Conservation (phyloP, 2,113 vertebrate species). For the Falcunculus frontatus region DNA sequence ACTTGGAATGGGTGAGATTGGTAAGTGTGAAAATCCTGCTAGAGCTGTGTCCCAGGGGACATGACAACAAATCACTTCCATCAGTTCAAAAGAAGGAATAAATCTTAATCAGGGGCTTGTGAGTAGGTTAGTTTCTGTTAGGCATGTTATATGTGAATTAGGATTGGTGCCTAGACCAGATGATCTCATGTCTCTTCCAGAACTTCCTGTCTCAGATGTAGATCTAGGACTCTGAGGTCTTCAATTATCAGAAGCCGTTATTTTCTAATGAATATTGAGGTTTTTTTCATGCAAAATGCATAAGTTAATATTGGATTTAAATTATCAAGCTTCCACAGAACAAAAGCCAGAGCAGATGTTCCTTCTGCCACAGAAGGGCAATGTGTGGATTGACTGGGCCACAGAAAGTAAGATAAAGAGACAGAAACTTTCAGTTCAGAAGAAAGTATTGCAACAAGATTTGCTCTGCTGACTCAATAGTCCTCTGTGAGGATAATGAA, state of each 20-base stretch:
- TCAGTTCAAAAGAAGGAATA: neutral
- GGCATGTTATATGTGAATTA: neutral
- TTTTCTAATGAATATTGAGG: neutral
- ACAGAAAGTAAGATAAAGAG: neutral
- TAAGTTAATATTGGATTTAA: neutral
- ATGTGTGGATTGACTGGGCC: neutral
- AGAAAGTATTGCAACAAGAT: neutral
- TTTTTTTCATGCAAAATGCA: neutral
- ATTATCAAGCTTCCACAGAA: neutral
- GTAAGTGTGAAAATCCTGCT: neutral
- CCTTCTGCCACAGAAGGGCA: neutral
- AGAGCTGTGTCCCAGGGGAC: neutral
- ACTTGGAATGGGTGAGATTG: neutral
- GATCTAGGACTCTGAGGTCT: neutral
- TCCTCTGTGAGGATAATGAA: neutral
- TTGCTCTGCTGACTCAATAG: neutral
- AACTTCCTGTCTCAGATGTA: neutral
- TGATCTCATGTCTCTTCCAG: neutral
- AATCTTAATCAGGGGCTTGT: neutral
- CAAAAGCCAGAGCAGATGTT: neutral
- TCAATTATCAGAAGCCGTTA: neutral
- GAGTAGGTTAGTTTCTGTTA: neutral
- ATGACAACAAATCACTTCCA: neutral
- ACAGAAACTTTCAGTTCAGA: neutral
- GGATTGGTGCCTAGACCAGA: neutral